phyloP scores from a whole-genome alignment of 2,113 vertebrate species.

The Acanthochromis polyacanthus region DNA sequence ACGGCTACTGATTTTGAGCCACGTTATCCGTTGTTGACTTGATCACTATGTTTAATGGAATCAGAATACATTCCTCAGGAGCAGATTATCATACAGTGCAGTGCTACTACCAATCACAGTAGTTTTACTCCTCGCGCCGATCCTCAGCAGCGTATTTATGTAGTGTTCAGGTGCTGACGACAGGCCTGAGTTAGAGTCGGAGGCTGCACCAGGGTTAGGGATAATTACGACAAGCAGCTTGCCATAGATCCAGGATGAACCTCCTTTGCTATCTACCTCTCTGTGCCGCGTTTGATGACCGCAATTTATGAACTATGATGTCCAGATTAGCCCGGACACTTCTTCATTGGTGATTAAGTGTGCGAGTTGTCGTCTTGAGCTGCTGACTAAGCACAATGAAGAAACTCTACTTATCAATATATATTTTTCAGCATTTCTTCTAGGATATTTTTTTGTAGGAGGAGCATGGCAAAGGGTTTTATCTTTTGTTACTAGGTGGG shows the following conservation, averaged over 20 bases:
- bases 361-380: background rate
- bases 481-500: no score
- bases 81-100: slow-evolving; percentile 12
- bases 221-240: slow-evolving; percentile 57
- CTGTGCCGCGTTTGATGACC: slow-evolving; percentile 2
- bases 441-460: no score
- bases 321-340: slow-evolving; percentile 55
- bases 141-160: slow-evolving; percentile 64
- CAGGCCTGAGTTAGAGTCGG: slow-evolving; percentile 60
- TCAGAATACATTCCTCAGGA: background rate
- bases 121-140: slow-evolving; percentile 34
- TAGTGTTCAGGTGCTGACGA: slow-evolving; percentile 55
- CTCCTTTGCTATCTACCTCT: slow-evolving; percentile 23
- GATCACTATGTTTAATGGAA: slow-evolving; percentile 4
- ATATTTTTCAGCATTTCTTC: background rate
- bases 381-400: slow-evolving; percentile 9
- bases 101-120: slow-evolving; percentile 35
- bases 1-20: background rate
- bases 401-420: background rate
- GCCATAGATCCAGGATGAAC: slow-evolving; percentile 41
- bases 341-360: slow-evolving; percentile 32
- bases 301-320: slow-evolving; percentile 65
- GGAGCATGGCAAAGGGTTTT: no score
- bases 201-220: slow-evolving; percentile 20
- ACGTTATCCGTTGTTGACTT: background rate